phyloP scores from a whole-genome alignment of 2,113 vertebrate genomes.

The Chionomys nivalis region DNA sequence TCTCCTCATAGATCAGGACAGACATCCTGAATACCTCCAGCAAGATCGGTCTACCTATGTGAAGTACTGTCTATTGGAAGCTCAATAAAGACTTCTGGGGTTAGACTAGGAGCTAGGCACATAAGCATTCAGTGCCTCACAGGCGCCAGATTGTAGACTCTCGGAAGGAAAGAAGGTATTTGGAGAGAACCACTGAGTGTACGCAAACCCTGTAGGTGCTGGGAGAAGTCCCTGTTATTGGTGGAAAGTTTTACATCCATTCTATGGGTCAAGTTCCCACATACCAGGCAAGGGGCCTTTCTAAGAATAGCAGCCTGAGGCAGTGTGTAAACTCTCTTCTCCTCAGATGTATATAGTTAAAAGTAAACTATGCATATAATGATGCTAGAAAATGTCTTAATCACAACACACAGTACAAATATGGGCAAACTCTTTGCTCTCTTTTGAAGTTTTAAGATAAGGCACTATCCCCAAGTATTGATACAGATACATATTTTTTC shows the following conservation, averaged over 20 bases:
- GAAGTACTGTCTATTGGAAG: not conserved
- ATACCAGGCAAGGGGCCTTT: not conserved
- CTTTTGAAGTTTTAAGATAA: constrained; percentile 36
- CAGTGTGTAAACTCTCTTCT: not conserved
- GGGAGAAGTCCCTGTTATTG: not conserved
- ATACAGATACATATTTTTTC: not conserved
- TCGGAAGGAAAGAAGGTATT: not conserved
- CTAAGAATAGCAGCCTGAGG: not conserved
- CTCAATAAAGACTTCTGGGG: not conserved
- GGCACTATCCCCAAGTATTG: not conserved
- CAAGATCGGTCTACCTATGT: no score
- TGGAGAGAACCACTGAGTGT: not conserved
- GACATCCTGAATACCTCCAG: not conserved
- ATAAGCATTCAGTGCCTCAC: not conserved
- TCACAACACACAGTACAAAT: not conserved
- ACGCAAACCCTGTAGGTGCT: not conserved
- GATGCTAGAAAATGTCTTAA: not conserved
- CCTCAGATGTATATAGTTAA: not conserved
- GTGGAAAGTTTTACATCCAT: not conserved
- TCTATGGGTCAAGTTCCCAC: not conserved
- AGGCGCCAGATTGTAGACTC: not conserved
- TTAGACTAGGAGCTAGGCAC: not conserved
- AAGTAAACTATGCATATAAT: not conserved
- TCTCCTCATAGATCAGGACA: no score
- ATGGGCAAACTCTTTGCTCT: not conserved